These are phyloP conservation scores for Meles meles DNA, from an alignment of 2,113 vertebrate genomes.

Conservation along the genomic window DNA sequence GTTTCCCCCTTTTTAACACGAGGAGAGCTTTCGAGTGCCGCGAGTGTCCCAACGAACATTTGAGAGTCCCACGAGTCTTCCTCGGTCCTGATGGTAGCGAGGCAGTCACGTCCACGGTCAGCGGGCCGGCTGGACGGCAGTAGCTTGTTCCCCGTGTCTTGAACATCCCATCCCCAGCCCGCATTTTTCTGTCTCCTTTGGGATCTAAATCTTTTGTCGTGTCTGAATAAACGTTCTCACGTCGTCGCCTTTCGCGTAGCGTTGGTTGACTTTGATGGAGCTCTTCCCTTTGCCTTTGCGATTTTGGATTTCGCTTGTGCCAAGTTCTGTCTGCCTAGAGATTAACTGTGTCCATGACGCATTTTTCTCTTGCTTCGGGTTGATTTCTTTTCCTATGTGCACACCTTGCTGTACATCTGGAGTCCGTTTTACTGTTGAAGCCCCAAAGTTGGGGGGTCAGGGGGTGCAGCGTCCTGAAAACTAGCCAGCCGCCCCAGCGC, in stretches of 20 bases:
- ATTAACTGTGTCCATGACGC: accelerated
- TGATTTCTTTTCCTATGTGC: accelerated
- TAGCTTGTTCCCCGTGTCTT: neutral
- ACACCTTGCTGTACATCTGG: neutral
- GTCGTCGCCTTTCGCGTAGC: accelerated
- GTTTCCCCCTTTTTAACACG: too few species aligned
- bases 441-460: neutral
- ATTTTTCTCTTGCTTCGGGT: neutral
- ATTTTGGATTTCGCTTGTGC: accelerated
- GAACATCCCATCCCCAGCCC: neutral
- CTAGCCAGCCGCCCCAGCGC: neutral
- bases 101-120: accelerated
- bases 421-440: neutral
- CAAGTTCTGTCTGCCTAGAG: neutral
- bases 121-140: accelerated
- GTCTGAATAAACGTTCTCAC: accelerated
- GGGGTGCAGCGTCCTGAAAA: neutral
- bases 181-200: too few species aligned
- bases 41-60: accelerated
- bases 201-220: accelerated
- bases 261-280: accelerated
- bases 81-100: accelerated
- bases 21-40: accelerated
- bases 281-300: neutral
- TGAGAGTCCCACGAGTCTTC: neutral